A percentile compares a stretch with the other conserved stretches of the same genome.
Evolutionary conservation across 2,113 vertebrate genomes (phyloP).

Genomic region (Malurus alboscapulatus): DNA sequence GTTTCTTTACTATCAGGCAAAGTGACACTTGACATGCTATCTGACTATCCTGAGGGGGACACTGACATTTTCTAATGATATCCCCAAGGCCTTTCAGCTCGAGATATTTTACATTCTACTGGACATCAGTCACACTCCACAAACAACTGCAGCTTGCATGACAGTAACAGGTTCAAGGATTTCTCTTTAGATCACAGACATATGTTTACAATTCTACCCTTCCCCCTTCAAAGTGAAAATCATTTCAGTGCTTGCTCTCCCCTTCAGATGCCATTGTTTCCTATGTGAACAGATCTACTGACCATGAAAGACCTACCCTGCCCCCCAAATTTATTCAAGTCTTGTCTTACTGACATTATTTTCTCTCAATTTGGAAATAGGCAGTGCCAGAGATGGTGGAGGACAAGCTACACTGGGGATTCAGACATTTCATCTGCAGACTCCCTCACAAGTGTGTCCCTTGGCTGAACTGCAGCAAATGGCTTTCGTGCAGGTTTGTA

Average conservation of each 20-base stretch:
- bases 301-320: neutral
- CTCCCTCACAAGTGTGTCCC: neutral
- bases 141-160: conserved; percentile 67
- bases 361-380: neutral
- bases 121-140: conserved; percentile 66
- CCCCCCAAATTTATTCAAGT: neutral
- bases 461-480: neutral
- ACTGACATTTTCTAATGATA: conserved; percentile 70
- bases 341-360: neutral
- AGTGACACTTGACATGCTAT: conserved; percentile 57
- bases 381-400: neutral
- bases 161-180: conserved; percentile 73
- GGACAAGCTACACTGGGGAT: neutral
- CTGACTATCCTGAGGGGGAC: conserved; percentile 48
- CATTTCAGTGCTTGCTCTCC: neutral
- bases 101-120: conserved; percentile 67
- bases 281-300: neutral
- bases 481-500: neutral
- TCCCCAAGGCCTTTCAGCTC: conserved; percentile 63
- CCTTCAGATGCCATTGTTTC: neutral
- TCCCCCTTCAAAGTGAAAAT: conserved; percentile 45
- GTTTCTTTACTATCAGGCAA: conserved; percentile 41
- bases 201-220: conserved; percentile 54
- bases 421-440: neutral
- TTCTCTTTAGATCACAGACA: conserved; percentile 59